A percentile compares a stretch with the other conserved stretches of the same genome.
These are phyloP conservation scores for Heliornis fulica DNA, from an alignment of 2,113 vertebrate genomes.

Conservation along the genomic window DNA sequence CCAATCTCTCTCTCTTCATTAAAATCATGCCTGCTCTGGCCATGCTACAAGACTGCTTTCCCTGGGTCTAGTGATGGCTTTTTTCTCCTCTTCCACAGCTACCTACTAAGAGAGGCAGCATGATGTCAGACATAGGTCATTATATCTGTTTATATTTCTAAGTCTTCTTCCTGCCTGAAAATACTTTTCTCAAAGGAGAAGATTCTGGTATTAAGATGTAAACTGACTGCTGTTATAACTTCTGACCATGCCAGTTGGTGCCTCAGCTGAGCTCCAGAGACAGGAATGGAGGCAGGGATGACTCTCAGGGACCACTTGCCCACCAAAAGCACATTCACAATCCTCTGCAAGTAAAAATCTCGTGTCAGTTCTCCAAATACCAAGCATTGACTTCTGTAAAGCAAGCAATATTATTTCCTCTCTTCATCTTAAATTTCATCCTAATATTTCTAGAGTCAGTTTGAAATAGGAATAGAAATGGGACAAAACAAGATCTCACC, in stretches of 20 bases:
- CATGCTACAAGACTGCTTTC: not conserved
- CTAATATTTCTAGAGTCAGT: not conserved
- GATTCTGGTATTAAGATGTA: rapidly evolving
- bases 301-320: not conserved
- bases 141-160: not conserved
- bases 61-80: not conserved
- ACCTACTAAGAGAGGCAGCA: not conserved
- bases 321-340: not conserved
- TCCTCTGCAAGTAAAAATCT: not conserved
- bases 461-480: not conserved
- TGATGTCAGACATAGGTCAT: not conserved
- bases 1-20: not conserved
- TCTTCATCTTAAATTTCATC: not conserved
- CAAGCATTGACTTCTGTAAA: not conserved
- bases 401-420: not conserved
- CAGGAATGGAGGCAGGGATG: too few relatives aligned
- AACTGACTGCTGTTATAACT: not conserved
- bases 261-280: not conserved
- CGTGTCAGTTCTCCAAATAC: not conserved
- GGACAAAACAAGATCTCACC: not conserved
- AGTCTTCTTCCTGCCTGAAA: not conserved
- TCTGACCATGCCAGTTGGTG: rapidly evolving
- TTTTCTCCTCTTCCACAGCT: not conserved
- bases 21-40: rapidly evolving
- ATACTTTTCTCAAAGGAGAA: not conserved